These are phyloP conservation scores for Chlorops oryzae DNA, from an alignment of 1,140 invertebrate species.

Conservation along the genomic window DNA sequence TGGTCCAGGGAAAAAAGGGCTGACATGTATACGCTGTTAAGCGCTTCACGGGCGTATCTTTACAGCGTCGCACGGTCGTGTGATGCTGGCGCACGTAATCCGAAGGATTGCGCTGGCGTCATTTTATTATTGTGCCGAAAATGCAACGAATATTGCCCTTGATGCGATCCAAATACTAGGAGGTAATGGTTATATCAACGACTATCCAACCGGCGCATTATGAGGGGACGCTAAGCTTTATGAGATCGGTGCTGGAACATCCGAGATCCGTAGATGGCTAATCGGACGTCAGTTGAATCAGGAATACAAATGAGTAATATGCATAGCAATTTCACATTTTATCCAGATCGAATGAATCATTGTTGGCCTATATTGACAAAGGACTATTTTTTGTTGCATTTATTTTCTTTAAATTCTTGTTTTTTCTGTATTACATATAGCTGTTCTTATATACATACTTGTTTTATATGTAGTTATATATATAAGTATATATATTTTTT, in stretches of 20 bases:
- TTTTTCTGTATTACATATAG: no score
- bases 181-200: slow-evolving; percentile 99
- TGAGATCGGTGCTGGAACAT: slow-evolving; percentile 98
- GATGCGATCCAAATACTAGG: slow-evolving; percentile 98
- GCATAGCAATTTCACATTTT: no score
- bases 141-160: slow-evolving; percentile 80
- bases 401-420: no score
- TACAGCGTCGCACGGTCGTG: slow-evolving; percentile 85
- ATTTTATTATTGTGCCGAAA: slow-evolving; percentile 88
- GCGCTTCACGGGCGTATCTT: slow-evolving; percentile 79
- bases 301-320: slow-evolving; percentile 59
- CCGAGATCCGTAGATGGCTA: slow-evolving; percentile 86
- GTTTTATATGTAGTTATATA: no score
- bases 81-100: slow-evolving; percentile 69
- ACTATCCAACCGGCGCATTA: slow-evolving; percentile 90
- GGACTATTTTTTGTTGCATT: no score
- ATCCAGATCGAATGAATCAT: no score
- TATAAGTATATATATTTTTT: no score
- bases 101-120: slow-evolving; percentile 93
- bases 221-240: slow-evolving; percentile 97
- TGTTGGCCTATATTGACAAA: no score
- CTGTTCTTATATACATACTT: no score
- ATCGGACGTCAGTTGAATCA: slow-evolving; percentile 83
- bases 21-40: slow-evolving; percentile 92
- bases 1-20: slow-evolving; percentile 95